A percentile compares a stretch with the other conserved stretches of the same genome.
Conservation (phyloP, 2,888 invertebrate genomes). For the Stenodera caucasica region DNA sequence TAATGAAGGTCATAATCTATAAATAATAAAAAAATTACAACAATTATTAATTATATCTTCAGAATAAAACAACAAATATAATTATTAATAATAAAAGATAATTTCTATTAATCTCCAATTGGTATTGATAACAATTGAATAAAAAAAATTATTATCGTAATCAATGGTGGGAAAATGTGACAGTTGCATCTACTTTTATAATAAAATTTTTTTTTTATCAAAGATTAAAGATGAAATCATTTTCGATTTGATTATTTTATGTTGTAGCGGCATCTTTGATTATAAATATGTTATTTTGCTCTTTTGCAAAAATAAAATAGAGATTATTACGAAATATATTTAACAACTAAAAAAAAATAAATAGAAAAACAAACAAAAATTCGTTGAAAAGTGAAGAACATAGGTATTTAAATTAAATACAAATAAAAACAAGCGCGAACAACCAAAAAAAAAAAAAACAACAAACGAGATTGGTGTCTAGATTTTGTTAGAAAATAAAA, state of each 20-base stretch:
- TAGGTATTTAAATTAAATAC: neutral
- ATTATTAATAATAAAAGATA: no score
- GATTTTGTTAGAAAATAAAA: no score
- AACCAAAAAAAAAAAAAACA: neutral
- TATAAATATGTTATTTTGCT: neutral
- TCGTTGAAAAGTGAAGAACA: neutral
- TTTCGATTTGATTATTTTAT: neutral
- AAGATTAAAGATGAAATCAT: conserved; percentile 3
- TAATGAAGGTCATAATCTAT: conserved; percentile 1
- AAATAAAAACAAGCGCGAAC: neutral
- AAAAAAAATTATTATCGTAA: neutral
- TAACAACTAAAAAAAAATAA: neutral
- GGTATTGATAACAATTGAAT: no score
- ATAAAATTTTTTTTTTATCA: conserved; percentile 6
- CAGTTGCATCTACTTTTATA: neutral
- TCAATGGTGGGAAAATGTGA: conserved; percentile 1
- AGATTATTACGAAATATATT: no score
- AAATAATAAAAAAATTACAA: neutral
- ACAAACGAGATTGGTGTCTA: no score
- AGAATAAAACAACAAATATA: no score
- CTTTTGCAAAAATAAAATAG: no score
- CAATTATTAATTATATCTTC: neutral
- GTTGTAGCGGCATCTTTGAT: neutral
- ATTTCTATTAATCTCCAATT: no score
- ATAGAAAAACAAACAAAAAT: neutral